Percentiles rank a stretch among this genome's conserved stretches.
Evolutionary conservation across 1,140 invertebrate genomes (phyloP).

Genomic region (Daktulosphaira vitifoliae): DNA sequence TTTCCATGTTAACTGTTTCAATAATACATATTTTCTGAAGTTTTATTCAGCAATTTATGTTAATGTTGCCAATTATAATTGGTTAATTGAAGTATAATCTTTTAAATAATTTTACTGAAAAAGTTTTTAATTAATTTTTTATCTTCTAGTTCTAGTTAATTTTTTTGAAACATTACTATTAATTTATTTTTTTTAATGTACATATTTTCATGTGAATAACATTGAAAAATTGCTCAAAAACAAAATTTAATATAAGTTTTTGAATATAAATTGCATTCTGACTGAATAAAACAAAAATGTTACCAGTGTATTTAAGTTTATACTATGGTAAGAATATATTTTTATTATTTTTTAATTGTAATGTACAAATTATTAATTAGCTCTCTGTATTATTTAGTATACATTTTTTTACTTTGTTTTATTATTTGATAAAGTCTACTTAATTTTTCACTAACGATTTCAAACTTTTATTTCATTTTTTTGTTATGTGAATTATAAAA

Average conservation of each 20-base stretch:
- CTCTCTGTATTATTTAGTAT: conserved; percentile 22
- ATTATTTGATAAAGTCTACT: no score
- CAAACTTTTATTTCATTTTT: background rate
- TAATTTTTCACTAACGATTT: no score
- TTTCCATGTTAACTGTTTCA: background rate
- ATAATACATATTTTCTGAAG: background rate
- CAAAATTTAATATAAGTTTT: conserved; percentile 8
- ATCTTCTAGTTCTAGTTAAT: conserved; percentile 1
- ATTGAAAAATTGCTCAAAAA: conserved; percentile 25
- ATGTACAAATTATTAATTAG: background rate
- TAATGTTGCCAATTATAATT: conserved; percentile 1
- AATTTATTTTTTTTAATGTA: conserved; percentile 19
- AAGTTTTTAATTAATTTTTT: conserved; percentile 5
- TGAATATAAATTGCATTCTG: background rate
- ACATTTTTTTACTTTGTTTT: background rate
- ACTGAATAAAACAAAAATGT: conserved; percentile 22
- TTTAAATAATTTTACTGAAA: no score
- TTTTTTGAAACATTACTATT: background rate
- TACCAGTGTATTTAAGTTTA: conserved; percentile 10
- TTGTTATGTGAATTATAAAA: conserved; percentile 11
- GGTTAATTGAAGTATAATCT: no score
- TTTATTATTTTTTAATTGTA: conserved; percentile 2
- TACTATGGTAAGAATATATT: conserved; percentile 15
- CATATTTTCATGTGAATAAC: conserved; percentile 7
- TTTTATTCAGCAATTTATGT: background rate